phyloP scores from a whole-genome alignment of 2,113 vertebrate species.

The Excalfactoria chinensis region DNA sequence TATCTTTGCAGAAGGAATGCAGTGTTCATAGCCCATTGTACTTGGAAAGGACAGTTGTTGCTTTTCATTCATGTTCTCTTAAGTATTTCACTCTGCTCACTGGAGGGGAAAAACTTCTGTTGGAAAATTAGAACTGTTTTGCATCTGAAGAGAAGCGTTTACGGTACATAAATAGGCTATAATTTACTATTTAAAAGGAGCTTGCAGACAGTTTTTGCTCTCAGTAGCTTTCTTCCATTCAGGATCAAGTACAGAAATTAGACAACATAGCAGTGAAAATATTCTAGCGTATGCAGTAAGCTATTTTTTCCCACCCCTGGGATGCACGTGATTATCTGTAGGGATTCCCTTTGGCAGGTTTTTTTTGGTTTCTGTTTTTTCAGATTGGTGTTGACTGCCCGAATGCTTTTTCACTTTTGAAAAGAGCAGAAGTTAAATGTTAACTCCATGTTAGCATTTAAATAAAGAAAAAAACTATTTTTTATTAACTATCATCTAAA shows the following conservation, averaged over 20 bases:
- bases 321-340: neutral
- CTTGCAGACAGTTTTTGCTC: neutral
- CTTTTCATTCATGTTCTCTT: neutral
- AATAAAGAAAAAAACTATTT: neutral
- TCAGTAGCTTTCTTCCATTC: neutral
- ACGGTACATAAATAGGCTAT: neutral
- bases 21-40: neutral
- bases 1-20: neutral
- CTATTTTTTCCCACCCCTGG: neutral
- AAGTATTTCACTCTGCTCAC: neutral
- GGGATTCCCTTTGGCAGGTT: neutral
- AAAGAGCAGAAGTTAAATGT: neutral
- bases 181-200: neutral
- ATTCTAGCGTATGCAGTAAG: neutral
- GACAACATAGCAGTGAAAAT: neutral
- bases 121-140: neutral
- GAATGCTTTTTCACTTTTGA: neutral
- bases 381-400: neutral
- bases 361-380: neutral
- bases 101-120: neutral
- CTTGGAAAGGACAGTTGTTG: neutral
- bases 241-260: neutral
- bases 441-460: neutral
- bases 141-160: neutral
- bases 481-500: neutral